Evolutionary conservation across 2,113 vertebrate species (phyloP).

Genomic region (Rattus rattus): DNA sequence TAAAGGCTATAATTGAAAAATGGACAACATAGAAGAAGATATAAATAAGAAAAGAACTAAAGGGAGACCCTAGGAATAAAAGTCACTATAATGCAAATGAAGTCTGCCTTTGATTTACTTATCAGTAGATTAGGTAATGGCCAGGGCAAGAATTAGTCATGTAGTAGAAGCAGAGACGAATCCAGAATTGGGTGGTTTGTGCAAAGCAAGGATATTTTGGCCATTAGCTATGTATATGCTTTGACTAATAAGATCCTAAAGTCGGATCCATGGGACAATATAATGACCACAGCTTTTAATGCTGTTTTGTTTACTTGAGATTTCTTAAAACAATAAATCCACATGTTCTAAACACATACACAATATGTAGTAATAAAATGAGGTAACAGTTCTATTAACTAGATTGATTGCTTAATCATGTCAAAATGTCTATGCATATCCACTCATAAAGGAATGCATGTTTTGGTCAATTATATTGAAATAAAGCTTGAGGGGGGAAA

Average conservation of each 20-base stretch:
- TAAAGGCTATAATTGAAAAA: neutral
- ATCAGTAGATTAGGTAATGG: neutral
- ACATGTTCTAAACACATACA: no score
- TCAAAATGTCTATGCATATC: neutral
- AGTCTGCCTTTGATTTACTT: neutral
- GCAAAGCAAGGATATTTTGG: neutral
- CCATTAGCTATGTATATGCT: neutral
- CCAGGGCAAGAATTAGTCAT: neutral
- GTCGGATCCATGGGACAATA: neutral
- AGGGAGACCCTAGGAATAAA: neutral
- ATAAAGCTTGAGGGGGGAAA: neutral
- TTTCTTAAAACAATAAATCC: neutral
- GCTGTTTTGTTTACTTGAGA: neutral
- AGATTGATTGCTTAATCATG: neutral
- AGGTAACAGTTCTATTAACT: neutral
- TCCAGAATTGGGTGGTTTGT: neutral
- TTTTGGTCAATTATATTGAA: neutral
- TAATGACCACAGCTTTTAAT: neutral
- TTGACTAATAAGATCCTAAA: neutral
- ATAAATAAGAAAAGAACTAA: neutral
- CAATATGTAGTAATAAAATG: neutral
- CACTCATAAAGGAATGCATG: neutral
- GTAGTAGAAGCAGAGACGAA: neutral
- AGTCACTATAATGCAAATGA: neutral
- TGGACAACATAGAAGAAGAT: neutral